Conservation (phyloP, 2,797 vertebrate genomes). For the Scarus forsteni region DNA sequence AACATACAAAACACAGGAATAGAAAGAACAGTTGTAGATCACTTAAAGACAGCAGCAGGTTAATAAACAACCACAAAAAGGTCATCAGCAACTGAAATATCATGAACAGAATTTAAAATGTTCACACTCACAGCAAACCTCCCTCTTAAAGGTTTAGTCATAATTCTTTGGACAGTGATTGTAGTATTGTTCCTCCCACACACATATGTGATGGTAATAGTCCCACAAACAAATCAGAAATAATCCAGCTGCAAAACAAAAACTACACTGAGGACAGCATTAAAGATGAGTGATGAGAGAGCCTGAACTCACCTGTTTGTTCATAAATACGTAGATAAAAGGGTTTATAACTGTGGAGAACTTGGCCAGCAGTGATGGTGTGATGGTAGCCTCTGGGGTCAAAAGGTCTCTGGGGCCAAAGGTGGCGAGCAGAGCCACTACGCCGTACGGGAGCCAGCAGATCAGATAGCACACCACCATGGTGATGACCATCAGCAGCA, state of each 20-base stretch:
- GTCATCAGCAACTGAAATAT: neutral
- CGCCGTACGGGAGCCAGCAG: slow-evolving; percentile 88
- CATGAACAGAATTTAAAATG: neutral
- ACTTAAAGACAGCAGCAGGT: neutral
- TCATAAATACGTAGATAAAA: slow-evolving; percentile 89
- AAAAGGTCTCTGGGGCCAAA: slow-evolving; percentile 82
- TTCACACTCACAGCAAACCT: neutral
- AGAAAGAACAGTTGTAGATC: no score
- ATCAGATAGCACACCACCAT: slow-evolving; percentile 88
- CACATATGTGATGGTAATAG: neutral
- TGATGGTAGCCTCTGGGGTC: slow-evolving; percentile 81
- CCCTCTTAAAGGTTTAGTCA: neutral
- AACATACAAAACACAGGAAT: no score
- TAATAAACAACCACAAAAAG: no score
- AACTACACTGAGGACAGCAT: neutral
- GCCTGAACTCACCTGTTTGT: slow-evolving; percentile 84
- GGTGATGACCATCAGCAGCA: slow-evolving; percentile 84
- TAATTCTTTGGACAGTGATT: neutral
- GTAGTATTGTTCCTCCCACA: neutral
- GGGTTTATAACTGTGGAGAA: slow-evolving; percentile 87
- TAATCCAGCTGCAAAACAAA: neutral
- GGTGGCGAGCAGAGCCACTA: slow-evolving; percentile 82
- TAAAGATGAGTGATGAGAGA: neutral
- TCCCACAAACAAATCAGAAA: neutral
- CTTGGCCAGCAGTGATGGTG: slow-evolving; percentile 88